Evolutionary conservation across 1,140 invertebrate species (phyloP).

Genomic region (Drosophila burlai): DNA sequence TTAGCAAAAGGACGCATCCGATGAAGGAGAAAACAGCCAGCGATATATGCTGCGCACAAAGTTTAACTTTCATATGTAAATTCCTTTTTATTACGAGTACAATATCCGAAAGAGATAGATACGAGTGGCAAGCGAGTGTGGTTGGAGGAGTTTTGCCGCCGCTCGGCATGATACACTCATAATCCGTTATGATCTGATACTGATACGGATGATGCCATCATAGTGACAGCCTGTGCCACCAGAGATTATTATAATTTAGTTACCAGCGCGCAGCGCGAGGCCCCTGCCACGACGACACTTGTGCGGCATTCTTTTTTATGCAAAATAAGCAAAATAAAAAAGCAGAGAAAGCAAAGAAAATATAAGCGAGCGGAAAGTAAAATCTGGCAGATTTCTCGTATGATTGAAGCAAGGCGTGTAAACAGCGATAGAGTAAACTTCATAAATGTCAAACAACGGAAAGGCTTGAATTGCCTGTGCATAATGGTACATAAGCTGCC

Average conservation of each 20-base stretch:
- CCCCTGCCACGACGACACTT: conserved; percentile 36
- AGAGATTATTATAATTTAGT: conserved; percentile 74
- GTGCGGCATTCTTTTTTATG: conserved; percentile 37
- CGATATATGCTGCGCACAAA: conserved; percentile 39
- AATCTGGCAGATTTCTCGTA: conserved; percentile 48
- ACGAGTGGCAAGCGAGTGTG: background rate
- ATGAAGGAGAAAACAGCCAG: conserved; percentile 35
- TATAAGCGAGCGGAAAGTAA: conserved; percentile 30
- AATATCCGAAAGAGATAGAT: conserved; percentile 46
- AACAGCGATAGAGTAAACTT: conserved; percentile 51
- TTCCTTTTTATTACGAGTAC: conserved; percentile 72
- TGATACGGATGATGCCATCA: conserved; percentile 69
- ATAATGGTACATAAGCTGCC: conserved; percentile 18
- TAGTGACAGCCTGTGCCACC: conserved; percentile 49
- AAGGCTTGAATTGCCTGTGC: conserved; percentile 26
- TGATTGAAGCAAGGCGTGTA: no score
- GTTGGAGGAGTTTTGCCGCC: conserved; percentile 32
- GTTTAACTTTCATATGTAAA: conserved; percentile 69
- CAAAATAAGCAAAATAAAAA: conserved; percentile 34
- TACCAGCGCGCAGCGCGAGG: conserved; percentile 30
- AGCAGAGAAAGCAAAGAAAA: background rate
- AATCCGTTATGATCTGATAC: conserved; percentile 74
- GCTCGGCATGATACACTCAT: conserved; percentile 66
- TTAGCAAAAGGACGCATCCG: conserved; percentile 59
- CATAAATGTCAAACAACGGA: conserved; percentile 55